Percentiles rank a stretch among this genome's conserved stretches.
These are phyloP conservation scores for Drosophila tropicalis DNA, from an alignment of 1,140 invertebrate species.

Conservation along the genomic window DNA sequence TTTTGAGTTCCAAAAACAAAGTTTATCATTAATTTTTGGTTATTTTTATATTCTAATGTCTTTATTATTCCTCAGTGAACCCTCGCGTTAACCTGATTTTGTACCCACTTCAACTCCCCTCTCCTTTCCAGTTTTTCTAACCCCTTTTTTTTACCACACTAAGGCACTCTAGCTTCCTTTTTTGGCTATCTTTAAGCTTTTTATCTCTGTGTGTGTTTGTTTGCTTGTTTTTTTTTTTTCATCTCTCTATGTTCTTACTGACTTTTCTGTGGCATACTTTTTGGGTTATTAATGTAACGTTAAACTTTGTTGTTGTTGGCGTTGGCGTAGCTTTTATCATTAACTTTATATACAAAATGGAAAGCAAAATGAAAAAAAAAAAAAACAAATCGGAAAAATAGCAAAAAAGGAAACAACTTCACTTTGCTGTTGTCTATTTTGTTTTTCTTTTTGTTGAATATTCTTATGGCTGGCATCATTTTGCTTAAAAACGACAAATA, in stretches of 20 bases:
- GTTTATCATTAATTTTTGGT: no score
- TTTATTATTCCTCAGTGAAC: background rate
- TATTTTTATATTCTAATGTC: no score
- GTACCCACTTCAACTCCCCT: background rate
- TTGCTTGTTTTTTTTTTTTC: background rate
- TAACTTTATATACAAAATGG: slow-evolving; percentile 68
- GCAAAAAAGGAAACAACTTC: slow-evolving; percentile 39
- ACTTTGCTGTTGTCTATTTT: slow-evolving; percentile 32
- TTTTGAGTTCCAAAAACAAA: no score
- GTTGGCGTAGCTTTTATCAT: slow-evolving; percentile 70
- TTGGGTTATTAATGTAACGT: slow-evolving; percentile 74
- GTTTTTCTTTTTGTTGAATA: background rate
- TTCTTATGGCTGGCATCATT: slow-evolving; percentile 52
- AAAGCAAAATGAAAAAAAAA: background rate
- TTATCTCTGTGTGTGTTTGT: background rate
- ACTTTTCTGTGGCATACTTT: slow-evolving; percentile 71
- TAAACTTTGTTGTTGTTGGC: slow-evolving; percentile 65
- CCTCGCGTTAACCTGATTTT: background rate
- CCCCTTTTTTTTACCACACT: background rate
- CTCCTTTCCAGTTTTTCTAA: background rate
- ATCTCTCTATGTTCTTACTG: slow-evolving; percentile 36
- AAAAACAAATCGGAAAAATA: background rate
- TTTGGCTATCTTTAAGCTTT: slow-evolving; percentile 10
- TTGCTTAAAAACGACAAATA: slow-evolving; percentile 78
- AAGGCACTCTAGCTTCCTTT: background rate